phyloP scores from a whole-genome alignment of 2,797 vertebrate species.

The Hydrophis major region DNA sequence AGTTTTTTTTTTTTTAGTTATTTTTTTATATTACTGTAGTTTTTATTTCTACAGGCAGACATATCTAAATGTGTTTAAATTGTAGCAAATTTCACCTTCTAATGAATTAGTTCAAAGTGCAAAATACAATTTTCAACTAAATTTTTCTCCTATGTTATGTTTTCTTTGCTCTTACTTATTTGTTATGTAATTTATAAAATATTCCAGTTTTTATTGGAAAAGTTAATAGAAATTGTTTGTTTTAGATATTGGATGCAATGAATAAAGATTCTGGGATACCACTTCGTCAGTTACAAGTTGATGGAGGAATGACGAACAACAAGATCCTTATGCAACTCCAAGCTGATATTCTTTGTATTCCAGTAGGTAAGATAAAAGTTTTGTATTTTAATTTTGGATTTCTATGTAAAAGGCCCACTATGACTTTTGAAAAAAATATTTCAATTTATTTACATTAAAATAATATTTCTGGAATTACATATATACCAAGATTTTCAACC shows the following conservation, averaged over 20 bases:
- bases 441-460: not conserved
- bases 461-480: not conserved
- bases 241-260: slow-evolving; percentile 93
- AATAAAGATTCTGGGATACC: slow-evolving; percentile 95
- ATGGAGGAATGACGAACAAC: slow-evolving; percentile 97
- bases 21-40: not conserved
- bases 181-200: not conserved
- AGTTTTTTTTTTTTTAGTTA: not conserved
- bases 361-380: slow-evolving; percentile 82
- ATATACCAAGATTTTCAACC: not conserved
- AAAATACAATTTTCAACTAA: not conserved
- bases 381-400: not conserved
- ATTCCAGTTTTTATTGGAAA: not conserved
- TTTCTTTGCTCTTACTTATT: not conserved
- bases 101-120: not conserved
- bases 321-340: slow-evolving; percentile 95
- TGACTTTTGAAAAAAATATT: not conserved
- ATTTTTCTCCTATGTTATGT: not conserved
- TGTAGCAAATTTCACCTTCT: not conserved
- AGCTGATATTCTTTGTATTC: slow-evolving; percentile 94
- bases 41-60: not conserved
- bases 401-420: not conserved
- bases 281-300: slow-evolving; percentile 90
- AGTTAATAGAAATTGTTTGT: slow-evolving; percentile 1
- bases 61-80: not conserved